Evolutionary conservation across 1,140 invertebrate genomes (phyloP).

Genomic region (Delia radicum): DNA sequence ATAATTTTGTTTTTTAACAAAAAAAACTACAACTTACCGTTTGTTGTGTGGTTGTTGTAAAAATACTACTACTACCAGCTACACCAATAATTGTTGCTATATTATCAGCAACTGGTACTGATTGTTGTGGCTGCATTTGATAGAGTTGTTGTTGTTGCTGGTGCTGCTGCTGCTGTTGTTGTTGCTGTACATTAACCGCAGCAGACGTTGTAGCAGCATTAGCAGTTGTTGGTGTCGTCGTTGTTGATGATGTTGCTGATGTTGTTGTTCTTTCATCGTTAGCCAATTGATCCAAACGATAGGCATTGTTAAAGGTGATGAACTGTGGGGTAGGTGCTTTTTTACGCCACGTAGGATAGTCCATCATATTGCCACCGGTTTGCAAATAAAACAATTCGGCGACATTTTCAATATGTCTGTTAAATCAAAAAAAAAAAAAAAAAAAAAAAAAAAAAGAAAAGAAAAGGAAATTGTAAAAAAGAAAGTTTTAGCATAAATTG

Average conservation of each 20-base stretch:
- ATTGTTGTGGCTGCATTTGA: slow-evolving; percentile 9
- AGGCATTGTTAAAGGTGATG: slow-evolving; percentile 71
- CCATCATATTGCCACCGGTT: slow-evolving; percentile 82
- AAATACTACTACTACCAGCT: not conserved
- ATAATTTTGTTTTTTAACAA: slow-evolving; percentile 1
- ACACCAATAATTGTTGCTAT: slow-evolving; percentile 31
- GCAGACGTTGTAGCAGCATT: not conserved
- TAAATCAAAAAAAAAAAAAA: not conserved
- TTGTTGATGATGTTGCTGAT: slow-evolving; percentile 20
- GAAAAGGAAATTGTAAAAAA: not conserved
- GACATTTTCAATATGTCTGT: slow-evolving; percentile 74
- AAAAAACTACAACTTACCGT: slow-evolving; percentile 34
- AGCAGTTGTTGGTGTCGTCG: not conserved
- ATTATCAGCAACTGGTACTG: slow-evolving; percentile 27
- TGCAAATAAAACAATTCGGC: slow-evolving; percentile 84
- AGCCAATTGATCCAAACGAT: slow-evolving; percentile 68
- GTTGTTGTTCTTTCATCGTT: slow-evolving; percentile 51
- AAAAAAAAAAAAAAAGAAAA: not conserved
- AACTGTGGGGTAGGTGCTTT: slow-evolving; percentile 71
- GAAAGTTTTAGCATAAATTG: too few species aligned
- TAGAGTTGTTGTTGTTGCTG: slow-evolving; percentile 1
- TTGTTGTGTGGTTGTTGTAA: slow-evolving; percentile 28
- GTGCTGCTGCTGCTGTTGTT: not conserved
- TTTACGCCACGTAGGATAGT: slow-evolving; percentile 80
- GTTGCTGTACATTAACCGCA: not conserved